Percentiles rank a stretch among this genome's conserved stretches.
These are phyloP conservation scores for Dascyllus trimaculatus DNA, from an alignment of 2,113 vertebrate species.

Conservation along the genomic window DNA sequence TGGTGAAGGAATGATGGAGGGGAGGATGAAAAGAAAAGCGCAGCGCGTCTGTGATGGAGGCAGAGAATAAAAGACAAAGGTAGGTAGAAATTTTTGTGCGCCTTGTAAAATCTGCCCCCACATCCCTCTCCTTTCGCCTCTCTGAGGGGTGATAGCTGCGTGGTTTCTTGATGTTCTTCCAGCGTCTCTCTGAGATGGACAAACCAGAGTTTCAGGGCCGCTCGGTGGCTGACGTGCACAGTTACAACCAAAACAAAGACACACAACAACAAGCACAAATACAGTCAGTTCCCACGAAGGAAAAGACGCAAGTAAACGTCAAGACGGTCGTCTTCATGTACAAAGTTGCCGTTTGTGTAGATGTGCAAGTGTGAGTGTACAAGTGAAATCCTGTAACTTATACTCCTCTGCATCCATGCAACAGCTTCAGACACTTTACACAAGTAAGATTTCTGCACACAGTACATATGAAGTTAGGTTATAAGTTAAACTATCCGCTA, in stretches of 20 bases:
- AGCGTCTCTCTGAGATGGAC: constrained; percentile 65
- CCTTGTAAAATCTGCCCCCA: constrained; percentile 47
- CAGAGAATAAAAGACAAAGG: background rate
- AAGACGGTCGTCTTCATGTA: background rate
- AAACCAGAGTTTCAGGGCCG: constrained; percentile 64
- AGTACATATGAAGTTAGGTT: too few species aligned
- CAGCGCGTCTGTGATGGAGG: too few species aligned
- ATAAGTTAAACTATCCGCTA: too few species aligned
- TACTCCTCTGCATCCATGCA: too few species aligned
- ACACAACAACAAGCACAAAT: background rate
- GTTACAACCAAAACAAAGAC: background rate
- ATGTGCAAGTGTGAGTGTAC: too few species aligned
- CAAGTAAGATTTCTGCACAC: too few species aligned
- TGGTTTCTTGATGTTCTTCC: constrained; percentile 82
- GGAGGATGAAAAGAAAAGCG: background rate
- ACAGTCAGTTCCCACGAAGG: background rate
- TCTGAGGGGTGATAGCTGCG: constrained; percentile 56
- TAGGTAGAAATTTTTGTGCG: constrained; percentile 11
- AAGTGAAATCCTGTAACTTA: too few species aligned
- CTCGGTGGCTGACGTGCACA: background rate
- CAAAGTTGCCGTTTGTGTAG: rapidly evolving
- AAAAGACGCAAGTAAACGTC: background rate
- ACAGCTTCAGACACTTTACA: too few species aligned
- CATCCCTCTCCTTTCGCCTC: constrained; percentile 13
- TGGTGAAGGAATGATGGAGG: constrained; percentile 49